phyloP scores from a whole-genome alignment of 2,888 invertebrate species.

The Drosophila macrospina region DNA sequence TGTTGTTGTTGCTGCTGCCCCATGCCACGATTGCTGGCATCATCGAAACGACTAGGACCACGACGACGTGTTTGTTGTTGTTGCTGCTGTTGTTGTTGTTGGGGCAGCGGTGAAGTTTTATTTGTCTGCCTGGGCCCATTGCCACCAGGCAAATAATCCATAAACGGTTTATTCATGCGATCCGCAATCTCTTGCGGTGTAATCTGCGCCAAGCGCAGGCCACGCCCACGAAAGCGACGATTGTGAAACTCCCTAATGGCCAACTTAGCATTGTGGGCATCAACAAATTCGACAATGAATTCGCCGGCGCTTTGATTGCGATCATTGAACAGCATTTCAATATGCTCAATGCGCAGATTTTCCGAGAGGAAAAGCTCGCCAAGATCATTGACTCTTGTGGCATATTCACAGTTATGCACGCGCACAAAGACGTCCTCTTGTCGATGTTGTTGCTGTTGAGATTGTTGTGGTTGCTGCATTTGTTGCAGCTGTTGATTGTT shows the following conservation, averaged over 20 bases:
- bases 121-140: conserved; percentile 50
- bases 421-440: conserved; percentile 88
- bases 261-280: conserved; percentile 88
- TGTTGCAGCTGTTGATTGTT: background rate
- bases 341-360: conserved; percentile 90
- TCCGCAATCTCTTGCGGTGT: conserved; percentile 88
- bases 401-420: conserved; percentile 91
- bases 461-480: conserved; percentile 3
- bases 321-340: conserved; percentile 91
- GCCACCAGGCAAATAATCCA: conserved; percentile 81
- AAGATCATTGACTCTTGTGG: conserved; percentile 91
- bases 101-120: background rate
- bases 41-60: conserved; percentile 70
- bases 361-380: conserved; percentile 92
- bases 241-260: conserved; percentile 80
- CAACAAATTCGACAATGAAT: conserved; percentile 94
- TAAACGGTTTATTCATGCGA: conserved; percentile 82
- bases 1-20: conserved; percentile 17
- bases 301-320: conserved; percentile 91
- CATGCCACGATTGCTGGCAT: conserved; percentile 19
- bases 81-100: conserved; percentile 16
- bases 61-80: conserved; percentile 54
- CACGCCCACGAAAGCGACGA: conserved; percentile 85
- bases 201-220: conserved; percentile 84
- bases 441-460: conserved; percentile 13